Evolutionary conservation across 2,113 vertebrate genomes (phyloP).

Genomic region (Pteropus alecto): DNA sequence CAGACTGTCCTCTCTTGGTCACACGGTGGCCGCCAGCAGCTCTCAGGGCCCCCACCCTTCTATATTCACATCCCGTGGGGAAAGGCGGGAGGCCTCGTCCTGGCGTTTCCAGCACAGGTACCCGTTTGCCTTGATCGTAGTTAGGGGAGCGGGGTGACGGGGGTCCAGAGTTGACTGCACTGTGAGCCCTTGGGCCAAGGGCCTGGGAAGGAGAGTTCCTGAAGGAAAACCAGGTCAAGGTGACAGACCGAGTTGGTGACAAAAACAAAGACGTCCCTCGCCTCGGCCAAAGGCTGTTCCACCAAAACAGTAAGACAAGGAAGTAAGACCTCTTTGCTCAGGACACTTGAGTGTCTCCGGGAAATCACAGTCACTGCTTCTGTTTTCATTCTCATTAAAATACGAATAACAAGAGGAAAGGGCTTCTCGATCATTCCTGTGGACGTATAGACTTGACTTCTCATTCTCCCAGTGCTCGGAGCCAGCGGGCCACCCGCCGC

Average conservation of each 20-base stretch:
- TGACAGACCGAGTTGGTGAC: not conserved
- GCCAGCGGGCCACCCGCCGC: not conserved
- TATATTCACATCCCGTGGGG: too few species aligned
- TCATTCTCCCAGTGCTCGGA: not conserved
- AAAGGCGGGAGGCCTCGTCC: not conserved
- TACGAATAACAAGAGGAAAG: not conserved
- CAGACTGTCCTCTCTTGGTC: not conserved
- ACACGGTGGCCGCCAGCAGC: not conserved
- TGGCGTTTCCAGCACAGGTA: not conserved
- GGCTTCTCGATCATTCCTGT: not conserved
- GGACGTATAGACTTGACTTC: not conserved
- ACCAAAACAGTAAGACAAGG: not conserved
- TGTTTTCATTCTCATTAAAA: not conserved
- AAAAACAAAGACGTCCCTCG: not conserved
- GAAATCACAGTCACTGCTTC: not conserved
- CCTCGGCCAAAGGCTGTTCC: not conserved
- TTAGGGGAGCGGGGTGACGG: not conserved
- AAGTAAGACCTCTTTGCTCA: not conserved
- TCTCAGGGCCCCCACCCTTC: not conserved
- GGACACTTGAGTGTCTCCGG: not conserved
- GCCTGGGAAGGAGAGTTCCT: not conserved
- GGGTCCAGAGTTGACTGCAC: not conserved
- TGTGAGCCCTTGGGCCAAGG: not conserved
- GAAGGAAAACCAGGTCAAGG: not conserved
- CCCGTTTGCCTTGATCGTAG: not conserved